Evolutionary conservation across 2,113 vertebrate genomes (phyloP).

Genomic region (Takifugu flavidus): DNA sequence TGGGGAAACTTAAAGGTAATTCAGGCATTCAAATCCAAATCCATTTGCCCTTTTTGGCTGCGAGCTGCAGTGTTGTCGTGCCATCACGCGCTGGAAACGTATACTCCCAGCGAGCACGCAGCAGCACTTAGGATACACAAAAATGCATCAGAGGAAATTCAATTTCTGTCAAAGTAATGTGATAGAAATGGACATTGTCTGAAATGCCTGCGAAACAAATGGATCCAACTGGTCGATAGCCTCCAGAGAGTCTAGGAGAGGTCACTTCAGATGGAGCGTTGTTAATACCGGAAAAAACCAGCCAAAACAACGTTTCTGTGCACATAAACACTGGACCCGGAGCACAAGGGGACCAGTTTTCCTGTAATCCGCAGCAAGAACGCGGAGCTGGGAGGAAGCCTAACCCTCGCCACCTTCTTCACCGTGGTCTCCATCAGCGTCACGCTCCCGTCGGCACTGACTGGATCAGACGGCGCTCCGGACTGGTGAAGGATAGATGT

Average conservation of each 20-base stretch:
- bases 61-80: conserved; percentile 55
- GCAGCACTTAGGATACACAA: conserved; percentile 70
- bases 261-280: conserved; percentile 58
- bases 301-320: too few species aligned
- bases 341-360: conserved; percentile 13
- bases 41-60: conserved; percentile 45
- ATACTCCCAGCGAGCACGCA: conserved; percentile 59
- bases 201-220: conserved; percentile 71
- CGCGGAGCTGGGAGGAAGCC: too few species aligned
- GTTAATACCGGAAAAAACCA: conserved; percentile 20
- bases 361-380: neutral
- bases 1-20: conserved; percentile 31
- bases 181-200: conserved; percentile 73
- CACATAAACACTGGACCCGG: conserved; percentile 19
- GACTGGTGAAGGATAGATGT: conserved; percentile 2
- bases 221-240: conserved; percentile 63
- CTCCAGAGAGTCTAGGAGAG: conserved; percentile 62
- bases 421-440: too few species aligned
- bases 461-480: conserved; percentile 20
- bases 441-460: neutral
- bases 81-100: conserved; percentile 60
- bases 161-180: conserved; percentile 75
- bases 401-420: too few species aligned
- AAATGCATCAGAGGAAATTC: conserved; percentile 74
- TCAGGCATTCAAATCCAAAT: conserved; percentile 48